phyloP scores from a whole-genome alignment of 2,797 vertebrate species.

The Fringilla coelebs region DNA sequence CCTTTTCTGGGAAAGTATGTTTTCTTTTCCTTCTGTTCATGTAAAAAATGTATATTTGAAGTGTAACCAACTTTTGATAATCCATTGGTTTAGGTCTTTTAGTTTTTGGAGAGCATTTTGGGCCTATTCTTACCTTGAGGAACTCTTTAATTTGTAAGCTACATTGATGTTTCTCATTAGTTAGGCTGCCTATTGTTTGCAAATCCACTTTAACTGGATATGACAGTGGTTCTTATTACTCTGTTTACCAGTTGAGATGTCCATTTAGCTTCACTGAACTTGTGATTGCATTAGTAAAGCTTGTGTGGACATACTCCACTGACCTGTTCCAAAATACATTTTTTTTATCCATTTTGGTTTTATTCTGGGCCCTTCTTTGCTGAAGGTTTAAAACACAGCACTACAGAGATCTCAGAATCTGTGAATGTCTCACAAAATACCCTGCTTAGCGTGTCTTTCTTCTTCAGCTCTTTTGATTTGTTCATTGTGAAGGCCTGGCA shows the following conservation, averaged over 20 bases:
- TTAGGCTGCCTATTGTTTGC: constrained; percentile 36
- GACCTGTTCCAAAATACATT: not conserved
- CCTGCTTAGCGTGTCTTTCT: not conserved
- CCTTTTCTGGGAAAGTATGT: not conserved
- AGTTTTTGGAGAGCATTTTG: not conserved
- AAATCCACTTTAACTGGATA: constrained; percentile 31
- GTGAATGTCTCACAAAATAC: not conserved
- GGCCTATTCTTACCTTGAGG: not conserved
- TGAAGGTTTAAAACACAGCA: not conserved
- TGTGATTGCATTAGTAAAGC: constrained; percentile 20
- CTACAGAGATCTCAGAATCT: not conserved
- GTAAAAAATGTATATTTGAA: not conserved
- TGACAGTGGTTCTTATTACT: constrained; percentile 46
- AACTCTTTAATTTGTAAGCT: not conserved
- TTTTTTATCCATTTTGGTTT: not conserved
- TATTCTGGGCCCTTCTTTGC: not conserved
- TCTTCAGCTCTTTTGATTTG: not conserved
- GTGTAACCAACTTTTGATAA: not conserved
- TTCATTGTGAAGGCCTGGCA: not conserved
- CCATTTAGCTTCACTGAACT: constrained; percentile 43
- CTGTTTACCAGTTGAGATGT: constrained; percentile 46
- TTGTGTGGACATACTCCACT: not conserved
- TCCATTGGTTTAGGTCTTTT: not conserved
- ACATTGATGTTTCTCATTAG: constrained; percentile 28
- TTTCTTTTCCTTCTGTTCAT: not conserved